Conservation (phyloP, 2,888 invertebrate genomes). For the Drosophila sordidula region DNA sequence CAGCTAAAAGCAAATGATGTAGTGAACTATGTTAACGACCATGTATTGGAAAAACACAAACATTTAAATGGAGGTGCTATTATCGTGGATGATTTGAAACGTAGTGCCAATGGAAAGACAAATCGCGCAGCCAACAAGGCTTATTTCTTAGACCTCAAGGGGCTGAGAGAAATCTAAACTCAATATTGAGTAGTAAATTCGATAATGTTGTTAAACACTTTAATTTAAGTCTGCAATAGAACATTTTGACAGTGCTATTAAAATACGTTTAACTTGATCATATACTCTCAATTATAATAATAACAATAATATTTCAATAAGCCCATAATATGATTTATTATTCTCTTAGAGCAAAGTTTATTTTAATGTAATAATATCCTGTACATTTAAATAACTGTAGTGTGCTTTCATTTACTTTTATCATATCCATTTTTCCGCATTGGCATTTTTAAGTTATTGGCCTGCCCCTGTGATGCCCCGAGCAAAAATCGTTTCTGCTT, state of each 20-base stretch:
- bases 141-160: constrained; percentile 23
- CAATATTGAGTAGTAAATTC: too few relatives aligned
- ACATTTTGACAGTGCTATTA: too few relatives aligned
- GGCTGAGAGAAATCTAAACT: neutral
- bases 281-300: too few relatives aligned
- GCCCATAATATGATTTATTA: too few relatives aligned
- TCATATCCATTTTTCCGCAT: constrained; percentile 9
- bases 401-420: constrained; percentile 13
- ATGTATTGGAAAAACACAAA: constrained; percentile 39
- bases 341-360: too few relatives aligned
- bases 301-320: too few relatives aligned
- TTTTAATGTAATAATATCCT: too few relatives aligned
- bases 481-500: constrained; percentile 23
- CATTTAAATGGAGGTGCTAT: constrained; percentile 55
- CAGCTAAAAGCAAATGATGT: constrained; percentile 41
- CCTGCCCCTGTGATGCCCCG: neutral
- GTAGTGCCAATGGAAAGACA: constrained; percentile 54
- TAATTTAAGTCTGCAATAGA: neutral
- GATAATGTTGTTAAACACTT: neutral
- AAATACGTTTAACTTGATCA: too few relatives aligned
- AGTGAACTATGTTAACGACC: constrained; percentile 36
- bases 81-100: constrained; percentile 54
- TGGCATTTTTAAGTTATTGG: neutral
- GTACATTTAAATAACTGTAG: too few relatives aligned
- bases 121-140: constrained; percentile 44